Base-by-base conservation (phyloP, 2,797 vertebrate species). In the Gallinago solitaria region DNA sequence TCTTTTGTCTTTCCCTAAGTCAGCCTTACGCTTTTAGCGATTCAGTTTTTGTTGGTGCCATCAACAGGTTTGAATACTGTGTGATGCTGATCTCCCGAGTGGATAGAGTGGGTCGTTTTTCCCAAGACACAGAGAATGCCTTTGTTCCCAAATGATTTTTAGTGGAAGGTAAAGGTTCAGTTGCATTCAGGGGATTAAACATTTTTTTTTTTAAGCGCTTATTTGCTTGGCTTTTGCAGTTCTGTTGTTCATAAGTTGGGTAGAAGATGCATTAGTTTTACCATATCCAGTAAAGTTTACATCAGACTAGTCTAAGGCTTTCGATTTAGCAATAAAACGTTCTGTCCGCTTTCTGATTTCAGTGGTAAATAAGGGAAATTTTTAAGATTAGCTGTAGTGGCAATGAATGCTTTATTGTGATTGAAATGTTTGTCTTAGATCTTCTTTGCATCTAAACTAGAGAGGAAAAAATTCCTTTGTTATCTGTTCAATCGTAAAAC, bases 361-460 rank as follows among this genome's bases (percentile, higher is more conserved):
- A 8, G 18, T 70, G 20, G 37, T 74, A 92, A 94, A n/a, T 68
- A 83, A 65, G 12, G 64, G 21, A 93, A 90, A 85, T 71, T 9
- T 89, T 87, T 60, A 73, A 65, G 50, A 74, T 84, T 20, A 84
- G 50, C 63, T 88, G 39, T 78, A 92, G 67, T 60, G 45, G 51
- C 60, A 89, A 30, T 76, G 78, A 74, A 74, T 85, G 45, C 78
- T 89, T 94, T 32, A 54, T 53, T 39, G 33, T 70, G 86, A 61
- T 84, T 89, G 60, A 89, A 90, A 74, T 71, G 65, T 93, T 94
- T 80, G 14, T 68, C 57, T 93, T 84, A 87, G 64, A 64, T 85
- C 93, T 56, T 95, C 61, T 90, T 73, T 47, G 8, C 27, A 27
- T 93, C 67, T 86, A 76, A 88, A 76, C 30, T 59, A 71, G 39